Evolutionary conservation across 2,797 vertebrate genomes (phyloP), one percentile per base, ranked within the genome.

Genomic region (Podarcis lilfordi): DNA sequence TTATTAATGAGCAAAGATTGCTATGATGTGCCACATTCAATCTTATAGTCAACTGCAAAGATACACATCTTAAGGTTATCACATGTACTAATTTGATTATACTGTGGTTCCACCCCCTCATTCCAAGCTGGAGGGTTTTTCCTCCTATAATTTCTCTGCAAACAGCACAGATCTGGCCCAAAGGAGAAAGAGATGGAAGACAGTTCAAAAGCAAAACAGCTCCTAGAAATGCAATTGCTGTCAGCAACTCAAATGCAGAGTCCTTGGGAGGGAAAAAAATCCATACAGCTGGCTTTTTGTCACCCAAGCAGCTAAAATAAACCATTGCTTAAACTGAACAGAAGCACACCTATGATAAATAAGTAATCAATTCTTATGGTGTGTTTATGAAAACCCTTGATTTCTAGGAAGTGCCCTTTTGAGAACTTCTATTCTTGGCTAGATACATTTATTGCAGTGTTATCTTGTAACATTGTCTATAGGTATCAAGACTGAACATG

Each of bases 231-330:
- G 50, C 66, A 74, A 76, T 21, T 76, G 61, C 23, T 66, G 55
- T 66, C 40, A 80, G 21, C 25, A 61, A 69, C 25, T 68, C 78
- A 87, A 64, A 81, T n/a, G 25, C 40, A 82, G 35, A 74, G 7
- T 21, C 8, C 1, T 9, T 74, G 27, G 55, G 11, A 8, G 50
- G 45, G 4, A 17, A 27, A 25, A 82, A 71, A 84, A 0, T 77
- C 29, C 0, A 3, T 0, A 21, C 0, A 0, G 50, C 1, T 72
- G 72, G 64, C 72, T 32, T 23, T 40, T 3, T 7, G 68, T n/a
- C 17, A 89, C 50, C 15, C 1, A 83, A 86, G 66, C 80, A 89
- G 85, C 5, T 21, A 80, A 74, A 27, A 86, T 27, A 88, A 84
- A 37, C 85, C 85, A 5, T 29, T 45, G 9, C 0, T 76, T 0